Evolutionary conservation across 2,888 invertebrate genomes (phyloP), one percentile per base, ranked within the genome.

Genomic region (Helicoverpa assulta): DNA sequence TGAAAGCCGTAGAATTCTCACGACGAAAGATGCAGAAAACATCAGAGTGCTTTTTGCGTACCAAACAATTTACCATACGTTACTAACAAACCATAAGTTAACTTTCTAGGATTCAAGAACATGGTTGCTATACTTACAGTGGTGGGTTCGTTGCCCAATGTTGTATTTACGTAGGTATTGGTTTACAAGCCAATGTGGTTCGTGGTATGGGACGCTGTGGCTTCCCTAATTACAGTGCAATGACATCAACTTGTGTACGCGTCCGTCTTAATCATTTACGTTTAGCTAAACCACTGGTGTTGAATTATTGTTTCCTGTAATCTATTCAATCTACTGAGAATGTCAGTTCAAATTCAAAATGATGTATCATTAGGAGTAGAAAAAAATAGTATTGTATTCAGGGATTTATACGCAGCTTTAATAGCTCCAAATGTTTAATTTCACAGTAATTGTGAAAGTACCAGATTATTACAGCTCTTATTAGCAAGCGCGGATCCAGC

Each of bases 361-460:
- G 8, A 10, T 33, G 7, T 0, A 37, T 37, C 3, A 37, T 7
- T 37, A 12, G 37, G 37, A 0, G 12, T 37, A 33, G 12, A 3
- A 12, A 37, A 37, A 37, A 8, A 7, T 37, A 7, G 1, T 7
- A 10, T 37, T 1, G 37, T 37, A 33, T 6, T 3, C 7, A 33
- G 33, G 10, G 37, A 2, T 12, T 37, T 37, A 12, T 2, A 12
- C 80, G 77, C 80, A 56, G 43, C 5, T 3, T 56, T 75, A 12
- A 52, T 73, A 75, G 78, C 83, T 82, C 54, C 58, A 73, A 70
- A 56, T 26, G 66, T 78, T 78, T 75, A 82, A 81, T 78, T 82
- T 70, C 56, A 59, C 29, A 62, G 63, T 61, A 62, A 54, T 75
- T 78, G 53, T 58, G 60, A 75, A 80, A 70, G 67, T 61, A 37